Percentiles rank a stretch among this genome's conserved stretches.
These are phyloP conservation scores for Acridotheres tristis DNA, from an alignment of 2,797 vertebrate genomes.

Conservation along the genomic window DNA sequence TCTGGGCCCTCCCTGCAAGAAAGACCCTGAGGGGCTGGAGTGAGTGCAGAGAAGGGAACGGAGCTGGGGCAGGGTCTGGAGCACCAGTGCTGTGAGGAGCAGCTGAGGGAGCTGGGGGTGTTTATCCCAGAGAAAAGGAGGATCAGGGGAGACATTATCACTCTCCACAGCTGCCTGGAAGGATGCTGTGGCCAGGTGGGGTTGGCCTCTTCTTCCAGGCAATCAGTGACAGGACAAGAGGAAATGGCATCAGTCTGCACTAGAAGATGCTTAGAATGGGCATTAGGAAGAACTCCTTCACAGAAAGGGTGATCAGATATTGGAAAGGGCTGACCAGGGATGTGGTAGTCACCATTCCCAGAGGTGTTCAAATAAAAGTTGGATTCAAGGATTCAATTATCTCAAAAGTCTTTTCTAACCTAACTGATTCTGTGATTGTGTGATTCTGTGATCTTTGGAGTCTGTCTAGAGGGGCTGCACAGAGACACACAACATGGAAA, in stretches of 20 bases:
- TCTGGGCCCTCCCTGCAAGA: not conserved
- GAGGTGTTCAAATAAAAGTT: not conserved
- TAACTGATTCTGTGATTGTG: not conserved
- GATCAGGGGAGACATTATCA: accelerated
- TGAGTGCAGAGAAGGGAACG: not conserved
- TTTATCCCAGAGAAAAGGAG: not conserved
- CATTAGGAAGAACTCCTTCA: not conserved
- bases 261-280: not conserved
- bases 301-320: not conserved
- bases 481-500: not conserved
- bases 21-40: not conserved
- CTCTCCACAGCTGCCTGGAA: accelerated
- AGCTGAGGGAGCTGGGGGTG: not conserved
- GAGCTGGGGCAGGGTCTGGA: not conserved
- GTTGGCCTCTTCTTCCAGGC: not conserved
- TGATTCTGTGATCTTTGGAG: not conserved
- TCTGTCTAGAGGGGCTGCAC: not conserved
- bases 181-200: accelerated
- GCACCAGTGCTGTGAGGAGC: not conserved
- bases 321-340: not conserved
- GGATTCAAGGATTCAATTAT: not conserved
- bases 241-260: not conserved
- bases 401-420: not conserved
- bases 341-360: not conserved
- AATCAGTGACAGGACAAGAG: not conserved